Percentiles rank a stretch among this genome's conserved stretches.
Evolutionary conservation across 2,113 vertebrate species (phyloP).

Genomic region (Phrynosoma platyrhinos): DNA sequence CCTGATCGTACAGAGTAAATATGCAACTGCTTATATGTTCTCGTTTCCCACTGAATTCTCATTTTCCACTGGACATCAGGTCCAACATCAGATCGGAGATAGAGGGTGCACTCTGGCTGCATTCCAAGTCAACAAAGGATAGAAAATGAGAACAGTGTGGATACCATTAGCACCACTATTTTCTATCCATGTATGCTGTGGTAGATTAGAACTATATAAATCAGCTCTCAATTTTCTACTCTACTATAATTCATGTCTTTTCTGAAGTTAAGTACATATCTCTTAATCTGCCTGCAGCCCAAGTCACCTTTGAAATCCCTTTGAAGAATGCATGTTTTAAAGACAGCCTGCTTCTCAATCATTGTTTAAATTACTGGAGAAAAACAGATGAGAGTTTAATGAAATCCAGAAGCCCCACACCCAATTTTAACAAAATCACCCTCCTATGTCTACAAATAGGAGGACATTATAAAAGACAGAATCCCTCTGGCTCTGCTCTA

Average conservation of each 20-base stretch:
- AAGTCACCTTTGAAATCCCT: not conserved
- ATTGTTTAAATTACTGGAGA: too few relatives aligned
- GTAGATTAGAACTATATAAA: not conserved
- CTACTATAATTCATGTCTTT: not conserved
- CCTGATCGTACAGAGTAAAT: too few relatives aligned
- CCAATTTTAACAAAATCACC: not conserved
- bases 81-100: not conserved
- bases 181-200: too few relatives aligned
- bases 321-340: not conserved
- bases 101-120: not conserved
- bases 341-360: not conserved
- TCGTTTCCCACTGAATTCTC: not conserved
- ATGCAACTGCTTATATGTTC: too few relatives aligned
- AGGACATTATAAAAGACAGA: not conserved
- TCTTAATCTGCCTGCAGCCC: too few relatives aligned
- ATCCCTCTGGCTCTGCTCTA: not conserved
- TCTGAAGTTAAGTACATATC: not conserved
- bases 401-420: not conserved
- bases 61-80: not conserved
- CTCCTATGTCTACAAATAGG: not conserved
- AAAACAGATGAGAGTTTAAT: not conserved
- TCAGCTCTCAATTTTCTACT: not conserved
- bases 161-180: too few relatives aligned
- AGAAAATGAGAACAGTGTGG: not conserved
- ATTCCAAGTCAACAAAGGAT: too few relatives aligned